Conservation (phyloP, 2,888 invertebrate species). For the Amblyteles armatorius region DNA sequence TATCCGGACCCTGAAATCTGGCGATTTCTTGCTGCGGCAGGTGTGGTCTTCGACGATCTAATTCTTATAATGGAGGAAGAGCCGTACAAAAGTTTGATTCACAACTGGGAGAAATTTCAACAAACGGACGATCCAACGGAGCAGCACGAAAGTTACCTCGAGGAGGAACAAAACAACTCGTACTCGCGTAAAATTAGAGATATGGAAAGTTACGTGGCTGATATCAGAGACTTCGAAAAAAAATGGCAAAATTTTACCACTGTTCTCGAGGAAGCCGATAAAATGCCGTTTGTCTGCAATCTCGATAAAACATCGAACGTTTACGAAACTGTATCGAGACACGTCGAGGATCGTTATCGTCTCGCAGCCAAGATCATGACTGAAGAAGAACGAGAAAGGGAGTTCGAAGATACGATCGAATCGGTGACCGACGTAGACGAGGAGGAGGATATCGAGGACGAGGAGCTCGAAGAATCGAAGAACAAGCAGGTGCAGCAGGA, state of each 20-base stretch:
- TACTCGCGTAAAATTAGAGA: conserved; percentile 47
- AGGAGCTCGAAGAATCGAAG: conserved; percentile 74
- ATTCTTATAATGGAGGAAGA: conserved; percentile 86
- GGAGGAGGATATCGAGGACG: conserved; percentile 74
- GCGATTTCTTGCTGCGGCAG: conserved; percentile 83
- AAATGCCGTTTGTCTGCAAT: conserved; percentile 72
- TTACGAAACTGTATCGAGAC: conserved; percentile 76
- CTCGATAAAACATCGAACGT: conserved; percentile 76
- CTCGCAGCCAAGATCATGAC: conserved; percentile 84
- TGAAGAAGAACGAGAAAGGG: conserved; percentile 80
- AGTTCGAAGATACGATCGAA: conserved; percentile 81
- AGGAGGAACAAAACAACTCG: conserved; percentile 6
- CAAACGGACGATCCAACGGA: conserved; percentile 32
- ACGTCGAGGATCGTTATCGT: conserved; percentile 81
- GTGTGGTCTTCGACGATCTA: conserved; percentile 86
- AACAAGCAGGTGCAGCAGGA: conserved; percentile 72
- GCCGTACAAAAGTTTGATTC: conserved; percentile 83
- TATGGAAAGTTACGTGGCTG: conserved; percentile 54
- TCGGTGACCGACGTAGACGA: conserved; percentile 83
- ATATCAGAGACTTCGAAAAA: conserved; percentile 58
- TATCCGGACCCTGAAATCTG: conserved; percentile 86
- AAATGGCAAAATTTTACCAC: conserved; percentile 72
- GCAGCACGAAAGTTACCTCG: conserved; percentile 40
- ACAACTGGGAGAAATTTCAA: conserved; percentile 72
- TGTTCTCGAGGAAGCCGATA: conserved; percentile 72